Base-by-base conservation (phyloP, 2,797 vertebrate species). In the Brotula barbata region DNA sequence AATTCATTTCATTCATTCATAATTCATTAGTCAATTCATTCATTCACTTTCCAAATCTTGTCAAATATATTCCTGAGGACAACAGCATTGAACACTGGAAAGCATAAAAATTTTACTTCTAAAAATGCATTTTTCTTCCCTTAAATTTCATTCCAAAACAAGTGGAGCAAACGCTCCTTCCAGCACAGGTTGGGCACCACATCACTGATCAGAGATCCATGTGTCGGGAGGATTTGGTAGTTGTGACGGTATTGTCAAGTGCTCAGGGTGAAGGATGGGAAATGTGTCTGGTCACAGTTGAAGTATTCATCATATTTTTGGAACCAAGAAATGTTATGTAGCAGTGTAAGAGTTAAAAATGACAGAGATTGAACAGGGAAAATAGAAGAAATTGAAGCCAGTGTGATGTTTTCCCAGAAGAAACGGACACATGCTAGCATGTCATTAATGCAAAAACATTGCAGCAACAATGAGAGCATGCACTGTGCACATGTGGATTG, bases 121-220 rank as follows among this genome's bases (percentile, higher is more conserved):
- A 61, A 78, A 85, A 77, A 40, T 62, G 64, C 21, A 53, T 46
- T 50, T 44, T 9, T 55, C 71, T 77, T 22, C 64, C 58, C 66
- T 84, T 86, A 64, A 88, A 78, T 83, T 88, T 70, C 76, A 89
- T 89, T 90, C 73, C 82, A 88, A 86, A 90, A 89, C 80, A 87
- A 86, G 66, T 80, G 80, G 81, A 87, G 79, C 78, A 83, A 81
- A 84, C 71, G 73, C 67, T 83, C 76, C 75, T 68, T 84, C 79
- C 62, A 77, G 79, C 82, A 84, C 77, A 81, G 73, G 68, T 73
- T 64, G 59, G 77, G 83, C 88, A 87, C 81, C 83, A 88, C 73
- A 72, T 84, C 71, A 76, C 63, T 71, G 68, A 87, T 78, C 79
- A 78, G 68, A 83, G 81, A 83, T 87, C 78, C 72, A 68, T 76